phyloP scores from a whole-genome alignment of 2,888 invertebrate genomes.

The Tanypteryx hageni region DNA sequence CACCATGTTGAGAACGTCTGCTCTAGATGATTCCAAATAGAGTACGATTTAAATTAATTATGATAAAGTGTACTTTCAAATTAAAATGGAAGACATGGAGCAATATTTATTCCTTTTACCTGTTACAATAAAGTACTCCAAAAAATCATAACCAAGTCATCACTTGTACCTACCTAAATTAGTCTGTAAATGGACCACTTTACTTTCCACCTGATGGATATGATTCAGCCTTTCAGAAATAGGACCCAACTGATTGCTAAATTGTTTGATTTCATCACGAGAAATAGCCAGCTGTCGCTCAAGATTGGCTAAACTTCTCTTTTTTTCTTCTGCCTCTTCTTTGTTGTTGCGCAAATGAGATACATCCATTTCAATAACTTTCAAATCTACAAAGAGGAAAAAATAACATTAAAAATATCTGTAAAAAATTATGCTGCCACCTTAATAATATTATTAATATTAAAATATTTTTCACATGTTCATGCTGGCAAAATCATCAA shows the following conservation, averaged over 20 bases:
- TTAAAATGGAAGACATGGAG: too few relatives aligned
- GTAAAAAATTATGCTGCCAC: too few relatives aligned
- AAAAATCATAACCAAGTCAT: too few relatives aligned
- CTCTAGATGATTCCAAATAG: too few relatives aligned
- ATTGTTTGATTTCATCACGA: conserved; percentile 75
- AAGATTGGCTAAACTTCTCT: conserved; percentile 80
- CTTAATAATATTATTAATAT: too few relatives aligned
- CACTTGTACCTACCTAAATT: conserved; percentile 74
- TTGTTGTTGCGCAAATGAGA: conserved; percentile 77
- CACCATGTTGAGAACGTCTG: too few relatives aligned
- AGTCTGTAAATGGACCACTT: conserved; percentile 72
- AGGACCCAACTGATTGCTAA: conserved; percentile 75
- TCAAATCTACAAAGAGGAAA: conserved; percentile 66
- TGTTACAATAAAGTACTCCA: too few relatives aligned
- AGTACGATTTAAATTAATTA: too few relatives aligned
- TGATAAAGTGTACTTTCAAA: too few relatives aligned
- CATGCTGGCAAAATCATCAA: too few relatives aligned
- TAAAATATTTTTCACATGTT: not conserved
- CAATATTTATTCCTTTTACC: too few relatives aligned
- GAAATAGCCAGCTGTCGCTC: conserved; percentile 80
- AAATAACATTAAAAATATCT: not conserved
- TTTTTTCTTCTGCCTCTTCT: conserved; percentile 80
- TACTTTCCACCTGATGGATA: conserved; percentile 73
- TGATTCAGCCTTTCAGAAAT: conserved; percentile 74
- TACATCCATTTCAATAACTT: conserved; percentile 71